Base-by-base conservation (phyloP, 2,797 vertebrate species). In the Malurus splendens region DNA sequence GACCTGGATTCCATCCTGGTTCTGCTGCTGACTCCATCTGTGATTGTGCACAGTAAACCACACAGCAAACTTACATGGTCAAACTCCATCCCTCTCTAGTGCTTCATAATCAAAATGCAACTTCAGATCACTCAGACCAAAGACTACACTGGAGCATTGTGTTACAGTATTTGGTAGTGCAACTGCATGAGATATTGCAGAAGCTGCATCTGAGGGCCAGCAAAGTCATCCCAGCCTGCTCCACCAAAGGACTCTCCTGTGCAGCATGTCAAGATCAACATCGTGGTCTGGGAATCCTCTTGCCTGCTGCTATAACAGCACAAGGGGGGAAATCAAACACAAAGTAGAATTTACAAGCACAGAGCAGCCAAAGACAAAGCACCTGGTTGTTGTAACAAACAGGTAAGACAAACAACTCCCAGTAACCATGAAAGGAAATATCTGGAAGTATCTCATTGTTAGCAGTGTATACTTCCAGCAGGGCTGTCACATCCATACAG, bases 81-180 rank as follows among this genome's bases (percentile, higher is more conserved):
- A 24, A 80, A 59, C 56, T 55, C 36, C n/a, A 59, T 68, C n/a
- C 55, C 28, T 47, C 60, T 47, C 51, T 18, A 68, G 20, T 23
- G 61, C 41, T 59, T 68, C 27, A 9, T 9, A 64, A 61, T 20
- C 20, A 36, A 62, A 78, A 87, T 12, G 8, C 44, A 52, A 48
- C 48, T 72, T 61, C 47, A 73, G 54, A 54, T 41, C 20, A n/a
- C 75, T 61, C 47, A 28, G 32, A 50, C 4, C 27, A 50, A 42
- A 76, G 27, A 10, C 32, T 1, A 2, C 19, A 39, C 0, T 13
- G 14, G 17, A 73, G 7, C 18, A 67, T 0, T 28, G 47, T 39
- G 7, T 24, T 55, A 52, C n/a, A 65, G 10, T 3, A 32, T 13
- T 27, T 42, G 16, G 52, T 52, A 66, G 78, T 12, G 6, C 27